A percentile compares a stretch with the other conserved stretches of the same genome.
Conservation (phyloP, 2,113 vertebrate genomes). For the Hypocryptadius cinnamomeus region DNA sequence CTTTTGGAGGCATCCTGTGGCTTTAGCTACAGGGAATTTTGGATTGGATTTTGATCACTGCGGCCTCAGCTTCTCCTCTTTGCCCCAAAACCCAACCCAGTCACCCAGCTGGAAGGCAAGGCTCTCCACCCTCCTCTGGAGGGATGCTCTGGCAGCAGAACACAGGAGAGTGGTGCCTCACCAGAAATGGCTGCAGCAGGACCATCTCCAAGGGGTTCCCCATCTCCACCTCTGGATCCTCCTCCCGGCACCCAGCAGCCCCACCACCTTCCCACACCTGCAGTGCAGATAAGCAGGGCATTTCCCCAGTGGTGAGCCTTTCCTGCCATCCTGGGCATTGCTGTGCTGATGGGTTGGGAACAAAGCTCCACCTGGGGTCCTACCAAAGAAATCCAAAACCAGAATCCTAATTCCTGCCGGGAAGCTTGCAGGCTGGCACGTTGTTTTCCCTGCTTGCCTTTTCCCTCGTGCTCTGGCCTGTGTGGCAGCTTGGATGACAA, state of each 20-base stretch:
- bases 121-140: neutral
- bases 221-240: neutral
- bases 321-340: accelerated
- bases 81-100: neutral
- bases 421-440: neutral
- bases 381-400: neutral
- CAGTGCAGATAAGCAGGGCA: neutral
- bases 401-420: neutral
- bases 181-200: neutral
- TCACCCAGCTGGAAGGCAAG: neutral
- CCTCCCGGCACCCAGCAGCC: neutral
- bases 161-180: accelerated
- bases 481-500: neutral
- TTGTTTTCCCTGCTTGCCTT: neutral
- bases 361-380: neutral
- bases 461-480: accelerated
- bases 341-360: neutral
- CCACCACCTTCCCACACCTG: too few species aligned
- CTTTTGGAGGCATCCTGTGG: neutral
- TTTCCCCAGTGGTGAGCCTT: neutral
- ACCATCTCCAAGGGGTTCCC: neutral
- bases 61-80: neutral
- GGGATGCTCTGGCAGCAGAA: neutral
- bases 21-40: neutral
- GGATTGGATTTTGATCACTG: neutral